Evolutionary conservation across 2,888 invertebrate genomes (phyloP), one percentile per base, ranked within the genome.

Genomic region (Amblyjoppa fuscipennis): DNA sequence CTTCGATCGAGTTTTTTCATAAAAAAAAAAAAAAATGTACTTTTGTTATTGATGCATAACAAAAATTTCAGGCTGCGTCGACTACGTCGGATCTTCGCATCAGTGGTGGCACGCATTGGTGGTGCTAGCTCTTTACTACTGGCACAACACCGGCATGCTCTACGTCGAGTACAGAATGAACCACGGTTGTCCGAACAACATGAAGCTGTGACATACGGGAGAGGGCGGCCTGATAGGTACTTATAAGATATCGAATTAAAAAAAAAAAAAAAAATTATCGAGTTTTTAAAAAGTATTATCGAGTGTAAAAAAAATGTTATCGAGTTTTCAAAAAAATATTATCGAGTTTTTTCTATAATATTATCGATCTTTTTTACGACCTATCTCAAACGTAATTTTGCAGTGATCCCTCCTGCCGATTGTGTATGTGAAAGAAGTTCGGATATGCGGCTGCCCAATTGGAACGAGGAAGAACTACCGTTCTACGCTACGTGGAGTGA

Each of bases 91-190:
- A 0, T 98, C 98, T 90, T 99, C 98, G 51, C 99, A 99, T 94
- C 99, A 99, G 92, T 98, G 98, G 97, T 99, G 99, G 99, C 99
- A 99, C 94, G 95, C 98, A 38, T 95, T 99, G 80, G 98, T 99
- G 0, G 96, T 99, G 6, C 95, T 96, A 0, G 98, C 98, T 0
- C 96, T 99, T 70, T 97, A 98, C 93, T 99, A 98, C 94, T 99
- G 99, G 99, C 99, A 99, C 94, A 97, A 97, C 93, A 96, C 98
- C 3, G 98, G 97, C 74, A 96, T 97, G 95, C 95, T 97, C 92
- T 97, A 97, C 92, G 96, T 97, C 11, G 97, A 97, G 93, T 97
- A 97, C 93, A 94, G 97, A 71, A 96, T 97, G 95, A 96, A 97
- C 94, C 97, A 97, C 92, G 97, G 97, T 84, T 97, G 97, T 93